A percentile compares a stretch with the other conserved stretches of the same genome.
phyloP scores from a whole-genome alignment of 2,797 vertebrate species.

The Sebastes oblongus region DNA sequence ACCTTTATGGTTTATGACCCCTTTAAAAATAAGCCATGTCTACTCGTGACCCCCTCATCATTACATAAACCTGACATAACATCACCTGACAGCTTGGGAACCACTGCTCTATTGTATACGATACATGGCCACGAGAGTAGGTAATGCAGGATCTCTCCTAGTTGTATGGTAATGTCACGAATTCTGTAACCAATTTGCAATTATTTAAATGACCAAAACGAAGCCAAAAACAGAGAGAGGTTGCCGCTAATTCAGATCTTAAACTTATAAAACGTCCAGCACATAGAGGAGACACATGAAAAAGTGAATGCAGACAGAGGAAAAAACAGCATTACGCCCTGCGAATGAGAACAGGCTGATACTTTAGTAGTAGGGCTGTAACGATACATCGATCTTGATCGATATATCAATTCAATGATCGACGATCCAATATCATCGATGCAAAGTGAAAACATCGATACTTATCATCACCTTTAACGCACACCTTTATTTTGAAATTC shows the following conservation, averaged over 20 bases:
- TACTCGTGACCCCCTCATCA: background rate
- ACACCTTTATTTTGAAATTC: no score
- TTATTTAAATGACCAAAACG: background rate
- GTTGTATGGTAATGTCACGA: background rate
- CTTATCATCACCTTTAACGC: no score
- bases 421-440: no score
- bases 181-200: background rate
- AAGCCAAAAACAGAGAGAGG: no score
- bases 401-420: no score
- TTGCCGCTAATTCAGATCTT: background rate
- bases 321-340: background rate
- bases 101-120: background rate
- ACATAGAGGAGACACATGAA: background rate
- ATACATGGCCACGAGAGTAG: background rate
- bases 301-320: background rate
- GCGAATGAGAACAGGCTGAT: no score
- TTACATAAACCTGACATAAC: background rate
- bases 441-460: no score
- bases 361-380: no score
- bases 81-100: background rate
- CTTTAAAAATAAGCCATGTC: background rate
- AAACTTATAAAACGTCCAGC: background rate
- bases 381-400: no score
- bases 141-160: background rate
- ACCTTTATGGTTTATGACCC: background rate